Evolutionary conservation across 1,140 invertebrate species (phyloP).

Genomic region (Cotesia vestalis): DNA sequence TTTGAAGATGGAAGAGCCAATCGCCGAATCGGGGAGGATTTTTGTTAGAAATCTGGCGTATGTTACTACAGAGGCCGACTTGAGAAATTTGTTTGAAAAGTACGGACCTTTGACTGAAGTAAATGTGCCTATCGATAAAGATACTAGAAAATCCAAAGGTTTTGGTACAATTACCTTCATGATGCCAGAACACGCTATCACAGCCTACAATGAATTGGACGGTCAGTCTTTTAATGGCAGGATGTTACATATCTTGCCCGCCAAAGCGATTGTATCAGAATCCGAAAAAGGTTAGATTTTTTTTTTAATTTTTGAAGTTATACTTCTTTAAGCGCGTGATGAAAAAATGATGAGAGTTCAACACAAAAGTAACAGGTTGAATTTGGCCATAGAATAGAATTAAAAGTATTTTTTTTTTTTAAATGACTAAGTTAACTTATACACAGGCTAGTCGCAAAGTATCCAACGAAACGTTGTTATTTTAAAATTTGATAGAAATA

Average conservation of each 20-base stretch:
- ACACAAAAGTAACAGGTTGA: too few relatives aligned
- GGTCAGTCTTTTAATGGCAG: slow-evolving; percentile 90
- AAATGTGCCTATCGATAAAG: slow-evolving; percentile 86
- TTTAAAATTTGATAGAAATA: too few relatives aligned
- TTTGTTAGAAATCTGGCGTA: slow-evolving; percentile 96
- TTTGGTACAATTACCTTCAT: slow-evolving; percentile 94
- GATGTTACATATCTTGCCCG: slow-evolving; percentile 92
- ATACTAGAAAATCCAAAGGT: slow-evolving; percentile 88
- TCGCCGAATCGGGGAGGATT: slow-evolving; percentile 91
- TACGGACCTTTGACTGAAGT: slow-evolving; percentile 91
- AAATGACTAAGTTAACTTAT: too few relatives aligned
- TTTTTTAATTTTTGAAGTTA: not conserved
- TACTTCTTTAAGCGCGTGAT: too few relatives aligned
- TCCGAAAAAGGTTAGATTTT: slow-evolving; percentile 29
- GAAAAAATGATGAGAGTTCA: too few relatives aligned
- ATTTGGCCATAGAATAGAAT: too few relatives aligned
- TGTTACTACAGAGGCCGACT: slow-evolving; percentile 85
- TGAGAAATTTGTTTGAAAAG: slow-evolving; percentile 85
- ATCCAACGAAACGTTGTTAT: too few relatives aligned
- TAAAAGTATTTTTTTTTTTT: not conserved
- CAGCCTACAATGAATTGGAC: slow-evolving; percentile 88
- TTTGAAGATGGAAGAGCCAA: slow-evolving; percentile 79
- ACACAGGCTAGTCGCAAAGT: too few relatives aligned
- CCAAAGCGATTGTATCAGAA: slow-evolving; percentile 75
- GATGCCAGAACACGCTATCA: slow-evolving; percentile 94